Evolutionary conservation across 2,888 invertebrate species (phyloP).

Genomic region (Frankliniella fusca): DNA sequence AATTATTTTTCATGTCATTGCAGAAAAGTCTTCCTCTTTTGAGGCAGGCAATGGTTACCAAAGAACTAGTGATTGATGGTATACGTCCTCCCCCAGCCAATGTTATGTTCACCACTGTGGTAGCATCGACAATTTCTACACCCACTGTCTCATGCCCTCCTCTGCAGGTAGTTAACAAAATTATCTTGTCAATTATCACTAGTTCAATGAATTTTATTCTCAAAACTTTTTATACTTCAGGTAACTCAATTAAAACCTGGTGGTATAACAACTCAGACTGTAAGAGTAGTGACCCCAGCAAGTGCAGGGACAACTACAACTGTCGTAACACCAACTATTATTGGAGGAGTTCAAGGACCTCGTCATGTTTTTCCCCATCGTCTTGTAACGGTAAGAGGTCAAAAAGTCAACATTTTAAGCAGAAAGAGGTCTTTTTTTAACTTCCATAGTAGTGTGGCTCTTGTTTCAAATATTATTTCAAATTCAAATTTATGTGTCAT

Average conservation of each 20-base stretch:
- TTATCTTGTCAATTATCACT: background rate
- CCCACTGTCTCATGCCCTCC: slow-evolving; percentile 39
- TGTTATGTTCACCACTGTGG: slow-evolving; percentile 58
- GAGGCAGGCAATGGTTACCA: slow-evolving; percentile 81
- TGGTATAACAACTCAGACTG: slow-evolving; percentile 52
- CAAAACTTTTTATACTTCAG: background rate
- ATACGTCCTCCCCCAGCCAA: slow-evolving; percentile 83
- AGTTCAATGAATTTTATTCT: background rate
- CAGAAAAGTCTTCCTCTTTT: slow-evolving; percentile 93
- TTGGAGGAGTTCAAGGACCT: slow-evolving; percentile 20
- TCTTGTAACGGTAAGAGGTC: slow-evolving; percentile 50
- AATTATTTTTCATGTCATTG: slow-evolving; percentile 40
- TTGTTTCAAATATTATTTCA: too few species aligned
- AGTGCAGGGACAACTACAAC: slow-evolving; percentile 42
- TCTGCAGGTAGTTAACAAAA: slow-evolving; percentile 38
- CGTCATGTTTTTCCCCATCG: slow-evolving; percentile 51
- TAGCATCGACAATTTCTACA: slow-evolving; percentile 39
- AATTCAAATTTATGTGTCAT: background rate
- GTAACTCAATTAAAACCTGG: slow-evolving; percentile 24
- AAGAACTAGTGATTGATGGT: slow-evolving; percentile 90
- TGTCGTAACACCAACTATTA: background rate
- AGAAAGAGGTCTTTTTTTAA: too few species aligned
- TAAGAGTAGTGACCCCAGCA: slow-evolving; percentile 56
- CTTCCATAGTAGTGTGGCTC: too few species aligned
- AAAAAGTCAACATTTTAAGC: background rate